Evolutionary conservation across 2,797 vertebrate genomes (phyloP).

Genomic region (Takifugu ocellatus): DNA sequence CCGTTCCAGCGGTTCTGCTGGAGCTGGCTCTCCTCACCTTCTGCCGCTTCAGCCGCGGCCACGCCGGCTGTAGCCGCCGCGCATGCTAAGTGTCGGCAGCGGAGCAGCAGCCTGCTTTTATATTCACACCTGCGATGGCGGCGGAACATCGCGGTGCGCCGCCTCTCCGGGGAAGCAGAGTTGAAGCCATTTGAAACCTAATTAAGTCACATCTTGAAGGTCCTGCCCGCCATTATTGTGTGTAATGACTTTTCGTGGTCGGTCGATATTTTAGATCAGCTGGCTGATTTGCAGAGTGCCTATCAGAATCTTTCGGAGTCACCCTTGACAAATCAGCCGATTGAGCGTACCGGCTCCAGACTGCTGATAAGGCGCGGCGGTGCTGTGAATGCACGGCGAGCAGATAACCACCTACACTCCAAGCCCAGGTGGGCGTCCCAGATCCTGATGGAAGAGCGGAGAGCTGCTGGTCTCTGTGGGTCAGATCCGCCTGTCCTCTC

Average conservation of each 20-base stretch:
- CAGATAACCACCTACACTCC: constrained; percentile 57
- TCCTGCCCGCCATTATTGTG: constrained; percentile 79
- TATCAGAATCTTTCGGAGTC: constrained; percentile 80
- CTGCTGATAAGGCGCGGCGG: constrained; percentile 75
- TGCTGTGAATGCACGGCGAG: constrained; percentile 60
- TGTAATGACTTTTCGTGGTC: constrained; percentile 81
- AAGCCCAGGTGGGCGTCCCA: constrained; percentile 34
- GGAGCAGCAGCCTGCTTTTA: constrained; percentile 12
- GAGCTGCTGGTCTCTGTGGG: too few species aligned
- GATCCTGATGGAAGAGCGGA: constrained; percentile 14
- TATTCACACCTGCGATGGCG: constrained; percentile 54
- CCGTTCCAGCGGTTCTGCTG: too few species aligned
- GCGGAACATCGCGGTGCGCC: constrained; percentile 41
- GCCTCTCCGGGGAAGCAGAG: constrained; percentile 57
- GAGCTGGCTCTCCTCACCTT: too few species aligned
- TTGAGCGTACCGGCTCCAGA: constrained; percentile 75
- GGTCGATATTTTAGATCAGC: constrained; percentile 86
- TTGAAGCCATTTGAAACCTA: constrained; percentile 78
- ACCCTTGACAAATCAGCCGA: constrained; percentile 80
- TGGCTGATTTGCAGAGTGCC: constrained; percentile 80
- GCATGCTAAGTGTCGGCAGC: too few species aligned
- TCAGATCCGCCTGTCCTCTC: too few species aligned
- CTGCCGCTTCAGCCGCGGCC: too few species aligned
- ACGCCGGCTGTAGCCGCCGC: too few species aligned
- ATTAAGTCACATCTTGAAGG: constrained; percentile 83